phyloP scores from a whole-genome alignment of 1,140 invertebrate species.

The Brachionus sp. region DNA sequence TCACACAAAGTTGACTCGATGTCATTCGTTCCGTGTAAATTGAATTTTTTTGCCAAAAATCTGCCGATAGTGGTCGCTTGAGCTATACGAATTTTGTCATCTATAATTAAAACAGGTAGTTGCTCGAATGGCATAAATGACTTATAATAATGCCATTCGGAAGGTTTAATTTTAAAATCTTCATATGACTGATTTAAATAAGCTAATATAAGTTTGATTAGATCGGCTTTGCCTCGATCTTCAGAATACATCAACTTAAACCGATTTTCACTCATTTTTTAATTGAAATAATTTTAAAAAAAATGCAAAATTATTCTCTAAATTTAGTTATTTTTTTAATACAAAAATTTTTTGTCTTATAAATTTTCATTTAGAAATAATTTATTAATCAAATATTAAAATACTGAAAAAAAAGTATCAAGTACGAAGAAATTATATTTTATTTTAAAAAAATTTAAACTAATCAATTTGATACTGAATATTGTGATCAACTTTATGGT shows the following conservation, averaged over 20 bases:
- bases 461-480: neutral
- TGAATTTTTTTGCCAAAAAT: constrained; percentile 23
- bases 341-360: constrained; percentile 12
- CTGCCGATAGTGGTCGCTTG: constrained; percentile 10
- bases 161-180: neutral
- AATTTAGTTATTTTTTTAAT: neutral
- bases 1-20: constrained; percentile 15
- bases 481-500: neutral
- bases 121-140: constrained; percentile 21
- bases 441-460: neutral
- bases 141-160: constrained; percentile 36
- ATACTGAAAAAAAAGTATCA: neutral
- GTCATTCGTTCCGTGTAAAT: constrained; percentile 1
- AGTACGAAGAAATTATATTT: neutral
- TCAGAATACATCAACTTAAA: constrained; percentile 31
- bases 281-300: neutral
- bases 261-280: constrained; percentile 26
- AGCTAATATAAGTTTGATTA: constrained; percentile 16
- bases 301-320: neutral
- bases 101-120: neutral
- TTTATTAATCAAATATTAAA: neutral
- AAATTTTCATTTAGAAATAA: neutral
- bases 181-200: neutral
- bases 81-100: neutral
- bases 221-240: constrained; percentile 21